Percentiles rank a stretch among this genome's conserved stretches.
Conservation (phyloP, 2,797 vertebrate species). For the Bucorvus abyssinicus region DNA sequence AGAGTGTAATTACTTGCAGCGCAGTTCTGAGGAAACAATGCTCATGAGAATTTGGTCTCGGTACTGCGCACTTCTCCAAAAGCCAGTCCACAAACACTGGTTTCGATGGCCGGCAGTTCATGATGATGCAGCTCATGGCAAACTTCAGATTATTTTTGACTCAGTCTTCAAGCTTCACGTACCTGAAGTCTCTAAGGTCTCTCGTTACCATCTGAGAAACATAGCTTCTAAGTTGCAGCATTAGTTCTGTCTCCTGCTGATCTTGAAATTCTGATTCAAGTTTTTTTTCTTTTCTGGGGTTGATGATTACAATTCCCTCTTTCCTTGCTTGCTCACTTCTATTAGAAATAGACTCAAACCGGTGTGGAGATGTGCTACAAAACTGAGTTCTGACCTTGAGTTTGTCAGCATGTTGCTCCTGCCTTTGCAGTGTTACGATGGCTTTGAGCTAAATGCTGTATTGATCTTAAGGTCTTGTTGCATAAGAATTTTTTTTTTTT, state of each 20-base stretch:
- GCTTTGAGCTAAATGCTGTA: conserved; percentile 19
- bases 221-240: background rate
- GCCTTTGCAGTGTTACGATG: background rate
- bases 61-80: background rate
- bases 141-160: conserved; percentile 28
- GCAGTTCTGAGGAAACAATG: background rate
- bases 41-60: conserved; percentile 31
- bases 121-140: background rate
- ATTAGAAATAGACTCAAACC: background rate
- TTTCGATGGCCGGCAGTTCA: conserved; percentile 26
- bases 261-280: background rate
- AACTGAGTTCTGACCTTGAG: background rate
- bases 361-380: background rate
- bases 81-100: background rate
- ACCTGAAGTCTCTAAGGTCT: background rate
- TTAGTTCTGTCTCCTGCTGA: conserved; percentile 30
- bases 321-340: background rate
- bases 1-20: background rate
- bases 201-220: conserved; percentile 49
- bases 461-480: conserved; percentile 16
- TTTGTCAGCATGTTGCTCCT: conserved; percentile 7
- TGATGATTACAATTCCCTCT: conserved; percentile 48
- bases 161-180: conserved; percentile 3
- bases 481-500: background rate
- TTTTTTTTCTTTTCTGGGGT: background rate